A percentile compares a stretch with the other conserved stretches of the same genome.
These are phyloP conservation scores for Ceryle rudis DNA, from an alignment of 2,797 vertebrate genomes.

Conservation along the genomic window DNA sequence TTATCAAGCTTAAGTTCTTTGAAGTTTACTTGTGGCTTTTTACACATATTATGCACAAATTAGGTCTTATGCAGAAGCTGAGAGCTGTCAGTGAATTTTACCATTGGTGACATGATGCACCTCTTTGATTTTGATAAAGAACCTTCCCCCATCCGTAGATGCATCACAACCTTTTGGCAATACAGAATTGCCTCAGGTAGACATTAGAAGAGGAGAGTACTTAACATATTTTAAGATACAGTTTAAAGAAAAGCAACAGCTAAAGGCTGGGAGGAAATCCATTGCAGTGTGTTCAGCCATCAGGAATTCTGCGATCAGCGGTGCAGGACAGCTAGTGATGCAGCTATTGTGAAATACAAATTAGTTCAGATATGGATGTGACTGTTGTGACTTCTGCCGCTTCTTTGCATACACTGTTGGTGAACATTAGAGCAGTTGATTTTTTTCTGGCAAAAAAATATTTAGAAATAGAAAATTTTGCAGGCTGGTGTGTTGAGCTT, in stretches of 20 bases:
- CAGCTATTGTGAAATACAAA: neutral
- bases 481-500: neutral
- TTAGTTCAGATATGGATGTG: neutral
- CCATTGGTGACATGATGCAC: neutral
- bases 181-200: neutral
- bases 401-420: neutral
- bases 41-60: neutral
- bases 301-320: neutral
- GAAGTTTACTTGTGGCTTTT: slow-evolving; percentile 9
- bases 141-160: too few species aligned
- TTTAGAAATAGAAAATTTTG: neutral
- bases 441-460: neutral
- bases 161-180: neutral
- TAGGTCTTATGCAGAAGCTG: neutral
- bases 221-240: neutral
- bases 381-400: neutral
- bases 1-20: neutral
- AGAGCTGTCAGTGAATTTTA: neutral
- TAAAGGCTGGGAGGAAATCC: neutral
- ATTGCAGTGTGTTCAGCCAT: neutral
- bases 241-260: neutral
- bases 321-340: neutral
- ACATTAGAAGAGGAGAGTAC: neutral
- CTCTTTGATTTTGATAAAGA: neutral
- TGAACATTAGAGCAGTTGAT: neutral